Evolutionary conservation across 1,140 invertebrate genomes (phyloP).

Genomic region (Thrips palmi): DNA sequence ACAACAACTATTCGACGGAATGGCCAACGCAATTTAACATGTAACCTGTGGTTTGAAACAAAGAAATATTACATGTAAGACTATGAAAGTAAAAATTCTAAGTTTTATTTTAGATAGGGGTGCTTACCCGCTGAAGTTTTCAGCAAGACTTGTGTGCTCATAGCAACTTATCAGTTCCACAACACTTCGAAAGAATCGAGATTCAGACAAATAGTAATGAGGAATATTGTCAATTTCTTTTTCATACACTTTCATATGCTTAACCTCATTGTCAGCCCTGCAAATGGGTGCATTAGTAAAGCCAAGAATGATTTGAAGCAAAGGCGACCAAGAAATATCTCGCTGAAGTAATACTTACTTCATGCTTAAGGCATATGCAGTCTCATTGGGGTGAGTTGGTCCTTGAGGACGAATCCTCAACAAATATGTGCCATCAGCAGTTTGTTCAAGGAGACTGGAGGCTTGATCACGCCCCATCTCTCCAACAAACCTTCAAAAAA

Average conservation of each 20-base stretch:
- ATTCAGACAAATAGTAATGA: conserved; percentile 67
- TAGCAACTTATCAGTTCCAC: conserved; percentile 81
- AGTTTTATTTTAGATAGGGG: background rate
- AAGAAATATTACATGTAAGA: background rate
- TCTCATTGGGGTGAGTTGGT: conserved; percentile 32
- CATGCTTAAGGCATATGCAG: conserved; percentile 70
- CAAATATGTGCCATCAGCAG: conserved; percentile 76
- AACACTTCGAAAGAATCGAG: conserved; percentile 75
- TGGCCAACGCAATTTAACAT: conserved; percentile 55
- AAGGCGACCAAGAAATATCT: background rate
- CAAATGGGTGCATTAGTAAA: conserved; percentile 16
- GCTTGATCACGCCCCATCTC: conserved; percentile 75
- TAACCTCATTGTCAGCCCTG: conserved; percentile 64
- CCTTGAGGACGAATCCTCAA: conserved; percentile 57
- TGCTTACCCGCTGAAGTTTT: conserved; percentile 71
- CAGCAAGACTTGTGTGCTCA: conserved; percentile 65
- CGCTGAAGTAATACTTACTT: conserved; percentile 45
- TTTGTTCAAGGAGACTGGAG: conserved; percentile 49
- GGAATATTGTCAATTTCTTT: conserved; percentile 33
- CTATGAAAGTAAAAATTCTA: background rate
- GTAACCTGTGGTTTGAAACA: conserved; percentile 29
- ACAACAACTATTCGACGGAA: conserved; percentile 51
- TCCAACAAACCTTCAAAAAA: conserved; percentile 50
- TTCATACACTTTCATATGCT: conserved; percentile 79
- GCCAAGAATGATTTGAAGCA: background rate